Base-by-base conservation (phyloP, 2,888 invertebrate species). In the Caenorhabditis parvicauda region DNA sequence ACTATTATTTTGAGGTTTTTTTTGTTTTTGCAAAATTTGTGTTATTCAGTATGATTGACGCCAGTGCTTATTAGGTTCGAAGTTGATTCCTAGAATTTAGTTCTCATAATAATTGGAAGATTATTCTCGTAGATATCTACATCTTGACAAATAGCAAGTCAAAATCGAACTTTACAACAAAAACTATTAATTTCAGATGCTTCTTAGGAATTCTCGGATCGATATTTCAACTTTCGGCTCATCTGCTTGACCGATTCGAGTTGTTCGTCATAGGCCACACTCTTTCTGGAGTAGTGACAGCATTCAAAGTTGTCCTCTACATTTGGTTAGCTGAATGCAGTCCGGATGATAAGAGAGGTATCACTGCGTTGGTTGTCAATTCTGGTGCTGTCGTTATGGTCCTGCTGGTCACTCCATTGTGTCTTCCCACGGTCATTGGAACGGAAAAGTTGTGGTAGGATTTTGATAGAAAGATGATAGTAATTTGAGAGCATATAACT, bases 261-360 rank as follows among this genome's bases (percentile, higher is more conserved):
- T 49, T 76, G 3, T 76, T 66, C 46, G 63, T 74, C 17, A 22
- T 76, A 19, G 73, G 75, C 0, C 76, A 76, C 46, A 51, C 76
- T n/a, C 49, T 74, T 9, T 62, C 73, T 17, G 76, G 76, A 12
- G 38, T 70, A 32, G 41, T 71, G 19, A 62, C 54, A 7, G 64
- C 67, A 3, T 52, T 67, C 4, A 70, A 72, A 32, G 68, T 66
- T 2, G 74, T 73, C 25, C 48, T 76, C 12, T 66, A 73, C 32
- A 70, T 76, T 42, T 76, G 76, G 57, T 54, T 75, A 22, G 71
- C 75, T 6, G 76, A 76, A 54, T 74, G 74, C 43, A 59, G 67
- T 37, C 76, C 76, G 3, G 71, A 67, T 44, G 51, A 52, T 7
- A 59, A 57, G 45, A 29, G 75, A 48, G 75, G 77, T 3, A 51